A percentile compares a stretch with the other conserved stretches of the same genome.
These are phyloP conservation scores for Lophius americanus DNA, from an alignment of 2,797 vertebrate genomes.

Conservation along the genomic window DNA sequence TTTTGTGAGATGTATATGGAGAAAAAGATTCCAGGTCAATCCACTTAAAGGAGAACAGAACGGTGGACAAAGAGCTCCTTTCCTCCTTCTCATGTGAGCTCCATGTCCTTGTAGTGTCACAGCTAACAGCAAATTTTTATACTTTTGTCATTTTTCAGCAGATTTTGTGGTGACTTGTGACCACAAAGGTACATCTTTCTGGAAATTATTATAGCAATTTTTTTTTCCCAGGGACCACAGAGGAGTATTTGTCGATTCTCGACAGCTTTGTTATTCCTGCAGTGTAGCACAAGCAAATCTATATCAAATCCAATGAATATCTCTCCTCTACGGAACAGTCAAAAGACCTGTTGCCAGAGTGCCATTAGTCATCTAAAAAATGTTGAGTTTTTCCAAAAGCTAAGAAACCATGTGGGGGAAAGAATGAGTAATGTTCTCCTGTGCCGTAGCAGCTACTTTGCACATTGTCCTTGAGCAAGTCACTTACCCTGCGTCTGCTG, in stretches of 20 bases:
- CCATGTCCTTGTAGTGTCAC: conserved; percentile 51
- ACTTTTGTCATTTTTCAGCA: conserved; percentile 42
- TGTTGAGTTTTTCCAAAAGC: conserved; percentile 45
- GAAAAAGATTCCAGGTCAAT: conserved; percentile 46
- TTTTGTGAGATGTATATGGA: conserved; percentile 4
- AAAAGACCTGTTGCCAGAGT: conserved; percentile 22
- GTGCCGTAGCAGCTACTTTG: conserved; percentile 52
- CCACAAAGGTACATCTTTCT: conserved; percentile 34
- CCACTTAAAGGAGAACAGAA: conserved; percentile 34
- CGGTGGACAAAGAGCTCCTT: conserved; percentile 49
- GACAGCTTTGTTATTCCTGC: conserved; percentile 61
- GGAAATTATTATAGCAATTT: conserved; percentile 36
- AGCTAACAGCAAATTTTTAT: conserved; percentile 42
- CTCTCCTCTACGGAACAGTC: conserved; percentile 19
- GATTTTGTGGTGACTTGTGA: conserved; percentile 41
- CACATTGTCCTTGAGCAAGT: conserved; percentile 73
- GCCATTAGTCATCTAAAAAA: conserved; percentile 69
- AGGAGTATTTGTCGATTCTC: conserved; percentile 51
- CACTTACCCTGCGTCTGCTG: conserved; percentile 67
- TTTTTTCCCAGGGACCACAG: conserved; percentile 31
- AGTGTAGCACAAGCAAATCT: conserved; percentile 48
- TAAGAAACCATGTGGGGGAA: conserved; percentile 61
- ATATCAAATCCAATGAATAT: conserved; percentile 71
- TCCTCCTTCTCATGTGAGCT: conserved; percentile 27
- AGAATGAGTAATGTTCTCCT: conserved; percentile 63